phyloP scores from a whole-genome alignment of 2,888 invertebrate species.

The Apocheima hispidaria region DNA sequence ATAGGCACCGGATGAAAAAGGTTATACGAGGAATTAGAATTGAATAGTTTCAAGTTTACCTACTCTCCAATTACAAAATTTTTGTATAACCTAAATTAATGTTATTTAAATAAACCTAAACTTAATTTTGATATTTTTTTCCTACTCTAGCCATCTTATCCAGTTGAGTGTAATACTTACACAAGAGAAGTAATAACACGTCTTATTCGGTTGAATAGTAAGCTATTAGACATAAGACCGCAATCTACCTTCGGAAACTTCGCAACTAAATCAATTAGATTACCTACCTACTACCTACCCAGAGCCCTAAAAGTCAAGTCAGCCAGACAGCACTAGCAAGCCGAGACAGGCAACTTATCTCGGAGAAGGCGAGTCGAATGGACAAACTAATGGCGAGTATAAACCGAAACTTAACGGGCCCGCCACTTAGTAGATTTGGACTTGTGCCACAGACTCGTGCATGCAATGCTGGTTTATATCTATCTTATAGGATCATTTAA shows the following conservation, averaged over 20 bases:
- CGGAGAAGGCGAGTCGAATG: slow-evolving; percentile 43
- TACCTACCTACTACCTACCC: slow-evolving; percentile 26
- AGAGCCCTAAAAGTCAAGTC: slow-evolving; percentile 40
- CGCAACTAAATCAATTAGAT: slow-evolving; percentile 36
- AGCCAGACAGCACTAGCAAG: slow-evolving; percentile 35
- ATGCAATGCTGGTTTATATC: slow-evolving; percentile 40
- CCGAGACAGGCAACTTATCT: slow-evolving; percentile 46
- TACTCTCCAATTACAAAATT: no score
- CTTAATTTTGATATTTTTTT: no score
- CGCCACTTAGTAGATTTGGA: slow-evolving; percentile 48
- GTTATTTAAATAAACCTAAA: no score
- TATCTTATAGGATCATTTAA: slow-evolving; percentile 24
- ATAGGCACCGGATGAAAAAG: no score
- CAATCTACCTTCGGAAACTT: slow-evolving; percentile 27
- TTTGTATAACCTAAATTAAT: no score
- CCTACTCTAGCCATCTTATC: no score
- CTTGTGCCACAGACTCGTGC: slow-evolving; percentile 40
- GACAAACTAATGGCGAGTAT: slow-evolving; percentile 47
- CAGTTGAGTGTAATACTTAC: no score
- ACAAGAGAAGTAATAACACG: slow-evolving; percentile 9
- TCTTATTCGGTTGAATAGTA: slow-evolving; percentile 16
- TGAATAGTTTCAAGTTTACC: not conserved
- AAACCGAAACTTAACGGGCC: slow-evolving; percentile 46
- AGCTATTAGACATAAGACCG: slow-evolving; percentile 21
- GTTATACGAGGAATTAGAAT: not conserved